Base-by-base conservation (phyloP, 2,888 invertebrate species). In the Oligia fasciuncula region DNA sequence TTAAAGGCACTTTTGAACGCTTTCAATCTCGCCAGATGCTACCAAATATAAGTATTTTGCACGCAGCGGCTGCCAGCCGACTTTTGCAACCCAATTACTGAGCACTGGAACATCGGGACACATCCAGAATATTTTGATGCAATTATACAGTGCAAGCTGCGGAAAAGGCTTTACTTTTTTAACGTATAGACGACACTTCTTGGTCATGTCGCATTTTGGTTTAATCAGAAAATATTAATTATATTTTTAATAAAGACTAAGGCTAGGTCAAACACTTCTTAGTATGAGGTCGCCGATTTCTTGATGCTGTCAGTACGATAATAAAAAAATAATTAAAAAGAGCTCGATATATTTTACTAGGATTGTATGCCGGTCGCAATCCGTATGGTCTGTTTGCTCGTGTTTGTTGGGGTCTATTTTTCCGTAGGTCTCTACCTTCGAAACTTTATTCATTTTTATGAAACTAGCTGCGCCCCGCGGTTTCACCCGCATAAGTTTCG, bases 51-150 rank as follows among this genome's bases (percentile, higher is more conserved):
- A 68, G 63, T 73, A 85, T 80, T 81, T 81, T 46, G 40, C 73
- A 65, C 74, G 29, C 85, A 79, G 72, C 46, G 11, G 23, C 67
- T 49, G 46, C 51, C 68, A 81, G 85, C 73, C 65, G 80, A 81
- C 43, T 76, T 70, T 85, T 8, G 19, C n/a, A 81, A 70, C 46
- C 74, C 74, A 80, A 80, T 81, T 81, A 80, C 62, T 83, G 77
- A 54, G 62, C 68, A 77, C 54, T 68, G 29, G 23, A 54, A 77
- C 35, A 77, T 57, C 83, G 83, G 68, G 62, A 83, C 68, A 63
- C 83, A 84, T 79, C 89, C 86, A 70, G 81, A 84, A 66, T 81
- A 66, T 81, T 79, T 70, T 79, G 14, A 79, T 66, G 65, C 81
- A 79, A 79, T 79, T 78, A 60, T 29, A 46, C n/a, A 66, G 51